Evolutionary conservation across 2,113 vertebrate genomes (phyloP).

Genomic region (Xiphorhynchus elegans): DNA sequence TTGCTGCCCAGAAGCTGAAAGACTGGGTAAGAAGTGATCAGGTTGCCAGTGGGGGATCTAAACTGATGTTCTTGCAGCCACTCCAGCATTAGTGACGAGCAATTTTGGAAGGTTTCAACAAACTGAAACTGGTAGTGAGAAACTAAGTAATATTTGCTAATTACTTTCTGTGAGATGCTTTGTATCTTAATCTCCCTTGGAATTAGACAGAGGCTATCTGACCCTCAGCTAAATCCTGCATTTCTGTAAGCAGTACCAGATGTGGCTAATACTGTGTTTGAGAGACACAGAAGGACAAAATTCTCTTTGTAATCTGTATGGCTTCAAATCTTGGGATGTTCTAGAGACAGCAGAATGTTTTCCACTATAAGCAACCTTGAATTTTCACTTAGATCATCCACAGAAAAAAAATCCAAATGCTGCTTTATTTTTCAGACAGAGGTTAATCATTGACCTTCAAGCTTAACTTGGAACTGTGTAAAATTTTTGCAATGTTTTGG

Average conservation of each 20-base stretch:
- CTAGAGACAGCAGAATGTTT: neutral
- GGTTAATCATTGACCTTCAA: constrained; percentile 31
- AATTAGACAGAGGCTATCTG: neutral
- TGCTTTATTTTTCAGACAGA: neutral
- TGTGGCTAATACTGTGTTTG: neutral
- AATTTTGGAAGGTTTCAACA: neutral
- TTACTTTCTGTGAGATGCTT: neutral
- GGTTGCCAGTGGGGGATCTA: neutral
- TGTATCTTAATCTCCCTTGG: constrained; percentile 22
- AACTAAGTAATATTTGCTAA: neutral
- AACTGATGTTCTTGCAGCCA: neutral
- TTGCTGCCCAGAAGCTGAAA: neutral
- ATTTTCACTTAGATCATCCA: neutral
- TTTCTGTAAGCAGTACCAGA: neutral
- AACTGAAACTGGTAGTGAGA: neutral
- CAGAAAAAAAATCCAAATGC: neutral
- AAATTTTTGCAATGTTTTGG: constrained; percentile 22
- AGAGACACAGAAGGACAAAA: neutral
- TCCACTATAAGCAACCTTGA: neutral
- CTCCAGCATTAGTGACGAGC: neutral
- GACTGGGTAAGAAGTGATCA: neutral
- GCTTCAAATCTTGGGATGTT: neutral
- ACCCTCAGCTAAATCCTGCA: neutral
- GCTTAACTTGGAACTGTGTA: neutral
- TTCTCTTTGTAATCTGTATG: neutral